Conservation (phyloP, 2,888 invertebrate genomes). For the Megalurothrips usitatus region DNA sequence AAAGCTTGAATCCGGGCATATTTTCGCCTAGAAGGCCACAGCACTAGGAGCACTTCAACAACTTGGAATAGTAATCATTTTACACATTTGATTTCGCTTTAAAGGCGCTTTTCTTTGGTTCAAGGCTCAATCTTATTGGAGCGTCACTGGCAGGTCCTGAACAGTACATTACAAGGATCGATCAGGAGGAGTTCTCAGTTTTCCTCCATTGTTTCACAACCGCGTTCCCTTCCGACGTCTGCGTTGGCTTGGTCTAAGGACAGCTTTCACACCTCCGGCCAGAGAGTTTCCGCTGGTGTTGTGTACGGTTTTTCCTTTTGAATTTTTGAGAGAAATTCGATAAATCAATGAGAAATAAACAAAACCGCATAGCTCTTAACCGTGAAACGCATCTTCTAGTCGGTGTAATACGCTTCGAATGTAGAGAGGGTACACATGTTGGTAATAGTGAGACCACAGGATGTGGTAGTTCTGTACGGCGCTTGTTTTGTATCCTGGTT, state of each 20-base stretch:
- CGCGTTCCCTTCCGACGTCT: conserved; percentile 23
- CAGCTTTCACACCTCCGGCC: background rate
- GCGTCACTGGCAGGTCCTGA: conserved; percentile 14
- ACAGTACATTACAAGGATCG: conserved; percentile 15
- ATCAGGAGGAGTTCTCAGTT: conserved; percentile 10
- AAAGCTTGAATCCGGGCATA: conserved; percentile 6
- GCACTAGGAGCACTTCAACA: conserved; percentile 14
- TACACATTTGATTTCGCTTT: background rate
- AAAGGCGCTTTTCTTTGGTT: background rate
- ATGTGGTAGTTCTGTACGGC: background rate
- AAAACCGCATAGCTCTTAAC: too few relatives aligned
- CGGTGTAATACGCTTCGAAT: too few relatives aligned
- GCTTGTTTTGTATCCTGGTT: background rate
- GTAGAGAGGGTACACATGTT: too few relatives aligned
- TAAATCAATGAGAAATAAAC: too few relatives aligned
- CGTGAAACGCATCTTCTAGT: too few relatives aligned
- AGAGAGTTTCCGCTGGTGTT: background rate
- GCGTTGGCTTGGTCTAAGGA: conserved; percentile 7
- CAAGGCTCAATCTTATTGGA: background rate
- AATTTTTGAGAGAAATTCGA: too few relatives aligned
- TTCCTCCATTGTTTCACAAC: conserved; percentile 26
- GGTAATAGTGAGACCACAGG: too few relatives aligned
- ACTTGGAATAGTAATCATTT: background rate
- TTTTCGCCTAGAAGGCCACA: conserved; percentile 19
- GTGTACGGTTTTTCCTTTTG: too few relatives aligned